Base-by-base conservation (phyloP, 2,113 vertebrate genomes). In the Nymphicus hollandicus region DNA sequence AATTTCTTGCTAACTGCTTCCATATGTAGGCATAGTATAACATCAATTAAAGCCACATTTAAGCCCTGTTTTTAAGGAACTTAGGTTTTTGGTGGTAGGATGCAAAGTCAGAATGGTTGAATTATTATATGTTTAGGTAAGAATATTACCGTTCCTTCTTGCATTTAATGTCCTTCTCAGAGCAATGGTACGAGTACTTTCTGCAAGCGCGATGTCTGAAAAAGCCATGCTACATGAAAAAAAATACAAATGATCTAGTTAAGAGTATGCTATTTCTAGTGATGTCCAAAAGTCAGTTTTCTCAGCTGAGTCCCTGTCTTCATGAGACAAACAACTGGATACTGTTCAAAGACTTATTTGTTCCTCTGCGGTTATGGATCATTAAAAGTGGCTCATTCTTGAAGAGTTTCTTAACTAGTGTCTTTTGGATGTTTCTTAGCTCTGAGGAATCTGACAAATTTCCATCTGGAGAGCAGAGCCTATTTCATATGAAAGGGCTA, bases 341-440 rank as follows among this genome's bases (percentile, higher is more conserved):
- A 91, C 81, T 71, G 46, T 93, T 96, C 95, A 96, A 95, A 96
- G 87, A 46, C 74, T 93, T 93, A 88, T 94, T 96, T 96, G 88
- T 97, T 96, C 82, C 83, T 70, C 44, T 89, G 85, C 95, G 91
- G 95, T 85, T 97, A 94, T 3, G 81, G 90, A 90, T 91, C 81
- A 96, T 91, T 97, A 95, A 81, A 96, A 97, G 43, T 66, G 79
- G 85, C 43, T 97, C 92, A 93, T 97, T 97, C 93, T 96, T 95
- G 83, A 88, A 82, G 71, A 85, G 39, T 52, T 96, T 87, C 86
- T 93, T 79, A 95, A 96, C 76, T 86, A 60, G 50, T 72, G 74
- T 94, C 82, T 97, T 89, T 95, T 92, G 91, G 79, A 78, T 85
- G 74, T 94, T 96, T 69, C 66, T 88, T 93, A 96, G 86, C 60